Base-by-base conservation (phyloP, 2,888 invertebrate species). In the Phymatocera aterrima region DNA sequence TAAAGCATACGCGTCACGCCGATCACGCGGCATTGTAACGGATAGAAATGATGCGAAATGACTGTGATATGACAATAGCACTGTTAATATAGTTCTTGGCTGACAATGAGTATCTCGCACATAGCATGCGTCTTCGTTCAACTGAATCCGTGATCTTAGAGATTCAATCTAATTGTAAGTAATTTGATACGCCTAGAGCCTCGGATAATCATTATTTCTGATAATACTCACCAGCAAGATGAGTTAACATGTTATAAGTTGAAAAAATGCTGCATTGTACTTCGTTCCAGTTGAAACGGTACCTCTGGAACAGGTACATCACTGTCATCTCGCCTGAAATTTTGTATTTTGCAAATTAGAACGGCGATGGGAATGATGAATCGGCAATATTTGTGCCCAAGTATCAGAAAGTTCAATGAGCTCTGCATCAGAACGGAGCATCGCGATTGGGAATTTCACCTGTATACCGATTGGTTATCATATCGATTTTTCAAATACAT, bases 241-340 rank as follows among this genome's bases (percentile, higher is more conserved):
- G 95, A 79, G 96, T 96, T 82, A 96, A 93, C 95, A 96, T 96
- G 81, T 94, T 94, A 88, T 96, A 97, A 2, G 96, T 96, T 28
- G 96, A 96, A 88, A 95, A 97, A 90, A 97, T 94, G 87, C 96
- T 96, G 91, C 94, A 97, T 89, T 96, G 95, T 48, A 96, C 95
- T 91, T 96, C 97, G 86, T 96, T 95, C 97, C 97, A 97, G 87
- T 96, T 96, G 91, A 97, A 97, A 61, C 96, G 93, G 89, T 94
- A 96, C 81, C 97, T 93, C 40, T 96, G 96, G 88, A 96, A 97
- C 77, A 97, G 92, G 89, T 97, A 97, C 91, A 95, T 92, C 3
- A 97, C 96, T 34, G 95, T 94, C 95, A 97, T 96, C 91, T 97
- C 97, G 88, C 96, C 96, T 96, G 92, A 75, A 91, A 93, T 86